Percentiles rank a stretch among this genome's conserved stretches.
Conservation (phyloP, 2,797 vertebrate species). For the Hipposideros larvatus region DNA sequence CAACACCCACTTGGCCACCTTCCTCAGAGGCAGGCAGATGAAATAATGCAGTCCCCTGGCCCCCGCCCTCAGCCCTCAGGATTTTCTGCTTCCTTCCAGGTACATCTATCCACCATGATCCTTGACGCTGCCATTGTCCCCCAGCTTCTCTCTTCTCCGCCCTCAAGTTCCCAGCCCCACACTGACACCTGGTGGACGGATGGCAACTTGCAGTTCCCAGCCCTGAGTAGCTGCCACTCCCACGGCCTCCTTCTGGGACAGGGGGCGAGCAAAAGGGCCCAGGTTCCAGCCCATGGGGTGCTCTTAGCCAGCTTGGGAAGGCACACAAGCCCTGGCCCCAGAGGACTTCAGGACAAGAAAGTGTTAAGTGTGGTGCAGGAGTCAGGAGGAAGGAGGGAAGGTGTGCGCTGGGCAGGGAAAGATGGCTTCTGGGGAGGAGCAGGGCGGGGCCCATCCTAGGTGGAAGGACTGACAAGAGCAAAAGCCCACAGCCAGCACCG, state of each 20-base stretch:
- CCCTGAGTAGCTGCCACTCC: neutral
- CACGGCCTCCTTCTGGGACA: neutral
- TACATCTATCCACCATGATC: neutral
- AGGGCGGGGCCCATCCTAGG: neutral
- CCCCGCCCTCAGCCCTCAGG: neutral
- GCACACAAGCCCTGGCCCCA: neutral
- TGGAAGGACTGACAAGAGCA: neutral
- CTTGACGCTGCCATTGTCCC: neutral
- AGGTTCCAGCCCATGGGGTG: neutral
- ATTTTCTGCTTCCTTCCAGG: neutral
- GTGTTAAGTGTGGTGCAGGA: neutral
- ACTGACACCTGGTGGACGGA: conserved; percentile 47
- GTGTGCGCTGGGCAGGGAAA: neutral
- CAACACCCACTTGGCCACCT: neutral
- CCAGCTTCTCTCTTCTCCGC: neutral
- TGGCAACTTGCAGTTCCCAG: neutral
- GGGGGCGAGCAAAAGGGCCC: neutral
- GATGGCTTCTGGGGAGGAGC: neutral
- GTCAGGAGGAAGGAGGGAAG: neutral
- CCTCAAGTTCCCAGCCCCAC: neutral
- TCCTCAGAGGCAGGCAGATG: neutral
- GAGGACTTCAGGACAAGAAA: neutral
- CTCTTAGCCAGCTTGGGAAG: neutral
- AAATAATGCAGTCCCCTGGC: neutral
- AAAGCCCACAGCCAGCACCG: neutral